Conservation (phyloP, 2,797 vertebrate genomes). For the Kryptopterus vitreolus region DNA sequence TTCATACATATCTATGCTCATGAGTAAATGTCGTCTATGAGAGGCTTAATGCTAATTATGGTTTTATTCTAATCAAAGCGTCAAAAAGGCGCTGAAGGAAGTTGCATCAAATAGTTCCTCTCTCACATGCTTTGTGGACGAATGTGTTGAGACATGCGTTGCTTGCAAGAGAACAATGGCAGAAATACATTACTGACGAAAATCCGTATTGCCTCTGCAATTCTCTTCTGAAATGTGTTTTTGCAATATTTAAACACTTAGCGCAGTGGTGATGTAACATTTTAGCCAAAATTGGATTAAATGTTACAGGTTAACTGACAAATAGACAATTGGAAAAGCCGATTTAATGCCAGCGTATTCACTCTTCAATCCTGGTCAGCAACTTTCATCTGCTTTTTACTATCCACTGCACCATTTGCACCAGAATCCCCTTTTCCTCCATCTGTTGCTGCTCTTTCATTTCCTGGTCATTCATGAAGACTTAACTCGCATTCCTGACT, state of each 20-base stretch:
- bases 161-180: slow-evolving; percentile 12
- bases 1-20: neutral
- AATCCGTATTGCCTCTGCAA: neutral
- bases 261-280: neutral
- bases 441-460: slow-evolving; percentile 53
- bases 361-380: slow-evolving; percentile 51
- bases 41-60: neutral
- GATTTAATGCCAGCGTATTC: slow-evolving; percentile 12
- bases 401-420: slow-evolving; percentile 45
- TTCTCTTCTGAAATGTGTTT: too few species aligned
- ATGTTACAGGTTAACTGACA: neutral
- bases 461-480: slow-evolving; percentile 43
- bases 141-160: slow-evolving; percentile 36
- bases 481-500: neutral
- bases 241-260: neutral
- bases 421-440: slow-evolving; percentile 57
- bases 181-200: neutral
- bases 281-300: slow-evolving; percentile 13
- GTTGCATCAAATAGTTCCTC: slow-evolving; percentile 12
- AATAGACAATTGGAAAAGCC: neutral
- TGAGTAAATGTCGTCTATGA: neutral
- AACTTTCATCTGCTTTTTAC: slow-evolving; percentile 52
- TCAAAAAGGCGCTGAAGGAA: neutral
- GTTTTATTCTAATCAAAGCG: neutral
- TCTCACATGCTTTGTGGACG: neutral